Evolutionary conservation across 2,888 invertebrate genomes (phyloP).

Genomic region (Liopterus haemorrhoidalis): DNA sequence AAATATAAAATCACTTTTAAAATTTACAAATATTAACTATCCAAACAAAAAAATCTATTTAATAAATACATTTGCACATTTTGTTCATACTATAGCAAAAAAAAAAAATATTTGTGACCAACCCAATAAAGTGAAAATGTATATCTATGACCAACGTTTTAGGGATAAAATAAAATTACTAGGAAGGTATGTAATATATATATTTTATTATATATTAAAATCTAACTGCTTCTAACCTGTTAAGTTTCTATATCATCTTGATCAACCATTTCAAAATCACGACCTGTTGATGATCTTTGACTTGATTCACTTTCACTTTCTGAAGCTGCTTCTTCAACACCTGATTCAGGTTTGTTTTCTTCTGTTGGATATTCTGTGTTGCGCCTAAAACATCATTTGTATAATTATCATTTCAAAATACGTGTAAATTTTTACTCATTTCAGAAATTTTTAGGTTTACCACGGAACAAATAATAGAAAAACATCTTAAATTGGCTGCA

Average conservation of each 20-base stretch:
- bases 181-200: conserved; percentile 1
- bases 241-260: conserved; percentile 55
- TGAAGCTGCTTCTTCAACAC: conserved; percentile 46
- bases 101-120: conserved; percentile 3
- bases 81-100: too few relatives aligned
- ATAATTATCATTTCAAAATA: too few relatives aligned
- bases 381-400: too few relatives aligned
- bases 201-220: conserved; percentile 3
- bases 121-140: conserved; percentile 5
- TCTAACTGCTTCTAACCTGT: conserved; percentile 14
- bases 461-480: too few relatives aligned
- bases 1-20: background rate
- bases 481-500: too few relatives aligned
- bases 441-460: too few relatives aligned
- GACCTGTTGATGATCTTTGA: conserved; percentile 73
- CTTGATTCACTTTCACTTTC: conserved; percentile 79
- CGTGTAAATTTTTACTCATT: too few relatives aligned
- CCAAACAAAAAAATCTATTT: background rate
- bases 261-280: conserved; percentile 84
- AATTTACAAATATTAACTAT: background rate
- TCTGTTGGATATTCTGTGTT: too few relatives aligned
- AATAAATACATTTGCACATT: background rate
- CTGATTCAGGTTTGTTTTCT: too few relatives aligned
- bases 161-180: conserved; percentile 5
- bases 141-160: conserved; percentile 15